Base-by-base conservation (phyloP, 2,113 vertebrate genomes). In the Laticauda laticaudata region DNA sequence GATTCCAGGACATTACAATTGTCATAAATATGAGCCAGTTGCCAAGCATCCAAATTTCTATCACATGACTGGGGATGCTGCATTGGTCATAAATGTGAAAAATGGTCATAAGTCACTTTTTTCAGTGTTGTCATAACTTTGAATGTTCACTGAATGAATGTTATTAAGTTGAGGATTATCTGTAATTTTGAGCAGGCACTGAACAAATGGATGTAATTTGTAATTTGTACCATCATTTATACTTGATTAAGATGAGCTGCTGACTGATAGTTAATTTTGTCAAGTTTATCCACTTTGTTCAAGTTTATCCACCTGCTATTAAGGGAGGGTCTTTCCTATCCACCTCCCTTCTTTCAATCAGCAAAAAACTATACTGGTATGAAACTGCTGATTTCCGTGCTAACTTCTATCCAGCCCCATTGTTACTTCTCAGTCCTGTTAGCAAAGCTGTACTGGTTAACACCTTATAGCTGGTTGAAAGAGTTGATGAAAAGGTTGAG, bases 221-320 rank as follows among this genome's bases (percentile, higher is more conserved):
- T 34, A 34, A 29, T 34, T 4, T n/a, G n/a, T 34, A 69, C 29
- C 4, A n/a, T 5, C 56, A 12, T 54, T 69, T 45, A 45, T 11
- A 91, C 45, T 89, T 89, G 39, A 59, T 86, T 69, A 88, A 93
- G 10, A 75, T 75, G 81, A 26, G 90, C 15, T 90, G 90, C 86
- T 90, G 26, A 20, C 20, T 91, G 24, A 12, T 34, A 20, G 54
- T 61, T 48, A 85, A 89, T 48, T 56, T 61, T 6, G 88, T 39
- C 5, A 95, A 93, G 56, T 91, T 96, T 96, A 95, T 93, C 96
- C 95, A 95, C 51, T 91, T 23, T 34, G 69, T n/a, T 87, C 59
- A 0, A 0, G 90, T 29, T 88, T 92, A 51, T 5, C 29, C 61
- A n/a, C 61, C 61, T 64, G 4, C 64, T 34, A 75, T n/a, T 75